Evolutionary conservation across 2,797 vertebrate species (phyloP).

Genomic region (Dicrostonyx torquatus): DNA sequence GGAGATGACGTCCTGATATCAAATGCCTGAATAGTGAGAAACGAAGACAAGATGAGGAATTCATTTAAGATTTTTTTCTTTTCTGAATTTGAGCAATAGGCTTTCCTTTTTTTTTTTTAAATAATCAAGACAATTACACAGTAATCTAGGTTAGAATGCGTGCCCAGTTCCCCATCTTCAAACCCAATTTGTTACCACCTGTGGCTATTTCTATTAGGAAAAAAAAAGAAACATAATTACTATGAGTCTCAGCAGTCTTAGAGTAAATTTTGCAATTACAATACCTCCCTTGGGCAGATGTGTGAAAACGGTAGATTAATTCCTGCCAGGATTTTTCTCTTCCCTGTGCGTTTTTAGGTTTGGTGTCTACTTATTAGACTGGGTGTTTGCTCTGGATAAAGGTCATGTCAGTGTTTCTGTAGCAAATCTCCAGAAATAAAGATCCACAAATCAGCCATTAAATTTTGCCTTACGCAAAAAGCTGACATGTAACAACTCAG

Average conservation of each 20-base stretch:
- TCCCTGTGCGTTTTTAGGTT: constrained; percentile 75
- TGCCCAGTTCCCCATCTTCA: constrained; percentile 84
- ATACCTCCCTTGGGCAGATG: constrained; percentile 87
- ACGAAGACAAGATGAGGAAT: constrained; percentile 37
- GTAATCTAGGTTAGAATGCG: constrained; percentile 87
- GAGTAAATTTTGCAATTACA: constrained; percentile 89
- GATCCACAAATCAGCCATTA: constrained; percentile 53
- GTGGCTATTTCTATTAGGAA: constrained; percentile 90
- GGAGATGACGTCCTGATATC: constrained; percentile 37
- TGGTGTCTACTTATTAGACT: constrained; percentile 75
- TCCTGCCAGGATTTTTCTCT: constrained; percentile 82
- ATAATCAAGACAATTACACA: constrained; percentile 85
- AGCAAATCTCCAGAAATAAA: constrained; percentile 70
- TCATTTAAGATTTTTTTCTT: constrained; percentile 66
- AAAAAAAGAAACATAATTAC: constrained; percentile 86
- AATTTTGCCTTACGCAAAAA: constrained; percentile 59
- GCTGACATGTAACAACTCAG: constrained; percentile 55
- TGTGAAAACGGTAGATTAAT: constrained; percentile 88
- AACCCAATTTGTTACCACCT: constrained; percentile 89
- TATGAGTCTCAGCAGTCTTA: constrained; percentile 88
- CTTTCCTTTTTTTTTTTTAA: constrained; percentile 79
- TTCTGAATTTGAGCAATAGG: constrained; percentile 79
- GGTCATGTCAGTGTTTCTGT: constrained; percentile 74
- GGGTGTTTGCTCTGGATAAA: constrained; percentile 80
- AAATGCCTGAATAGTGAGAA: constrained; percentile 49